Base-by-base conservation (phyloP, 2,888 invertebrate species). In the Mesopsocus fuscifrons region DNA sequence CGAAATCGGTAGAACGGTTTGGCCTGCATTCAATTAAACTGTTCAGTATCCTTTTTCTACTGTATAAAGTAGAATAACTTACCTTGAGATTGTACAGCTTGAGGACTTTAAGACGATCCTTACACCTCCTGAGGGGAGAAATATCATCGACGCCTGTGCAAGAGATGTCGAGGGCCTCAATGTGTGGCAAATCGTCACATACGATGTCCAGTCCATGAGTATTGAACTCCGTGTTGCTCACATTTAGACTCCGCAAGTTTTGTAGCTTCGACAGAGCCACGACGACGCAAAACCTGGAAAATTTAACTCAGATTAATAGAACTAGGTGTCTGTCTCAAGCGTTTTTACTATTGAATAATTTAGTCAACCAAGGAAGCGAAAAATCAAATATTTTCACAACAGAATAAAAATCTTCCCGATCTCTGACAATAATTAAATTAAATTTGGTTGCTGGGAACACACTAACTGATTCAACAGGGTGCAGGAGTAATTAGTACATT, bases 171-270 rank as follows among this genome's bases (percentile, higher is more conserved):
- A 79, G 56, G 51, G 63, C 68, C 54, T 75, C 72, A 47, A 79
- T 57, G 44, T 63, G 59, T 34, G 67, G 69, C 47, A 78, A 61
- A 59, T 77, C 74, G 50, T 74, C 70, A 45, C 72, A 71, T 42
- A 77, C 66, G 48, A 75, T 71, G 51, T 72, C 68, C 47, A 78
- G 62, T 17, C 71, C 70, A 51, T 69, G 69, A 49, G 68, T 68
- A 55, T 74, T 75, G 53, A 78, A 69, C 54, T 76, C 74, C n/a
- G 77, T 77, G 51, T 69, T 65, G 45, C 75, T 70, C 3, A 77
- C 71, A 59, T 76, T 74, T 35, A 78, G 58, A 43, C 60, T 62
- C 46, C 64, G 68, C 42, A 78, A 57, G 48, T 67, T 69, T 46
- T 66, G 66, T 31, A 78, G 60, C 53, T 69, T 69, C 21, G 72